Evolutionary conservation across 2,888 invertebrate genomes (phyloP).

Genomic region (Tiliacea citrago): DNA sequence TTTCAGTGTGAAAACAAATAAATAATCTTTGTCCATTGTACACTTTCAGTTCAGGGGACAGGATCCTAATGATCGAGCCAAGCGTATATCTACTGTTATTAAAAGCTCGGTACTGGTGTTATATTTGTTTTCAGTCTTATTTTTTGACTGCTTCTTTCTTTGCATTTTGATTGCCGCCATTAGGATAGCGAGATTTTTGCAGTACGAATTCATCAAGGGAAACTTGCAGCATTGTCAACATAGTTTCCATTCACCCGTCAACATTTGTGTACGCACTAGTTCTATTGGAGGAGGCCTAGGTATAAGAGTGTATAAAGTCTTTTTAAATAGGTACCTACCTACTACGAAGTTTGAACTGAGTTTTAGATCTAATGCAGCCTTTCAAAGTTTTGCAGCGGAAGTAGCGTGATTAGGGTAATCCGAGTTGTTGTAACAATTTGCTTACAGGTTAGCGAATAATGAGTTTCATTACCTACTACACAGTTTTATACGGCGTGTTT

Average conservation of each 20-base stretch:
- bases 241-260: not conserved
- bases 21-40: not conserved
- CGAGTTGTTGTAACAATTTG: constrained; percentile 55
- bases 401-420: constrained; percentile 62
- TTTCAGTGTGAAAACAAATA: not conserved
- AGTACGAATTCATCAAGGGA: not conserved
- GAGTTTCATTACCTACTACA: constrained; percentile 51
- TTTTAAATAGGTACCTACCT: not conserved
- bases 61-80: not conserved
- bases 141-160: not conserved
- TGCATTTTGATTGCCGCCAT: not conserved
- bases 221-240: not conserved
- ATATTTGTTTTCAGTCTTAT: not conserved
- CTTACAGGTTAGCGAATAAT: constrained; percentile 52
- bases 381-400: constrained; percentile 63
- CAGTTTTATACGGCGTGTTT: not conserved
- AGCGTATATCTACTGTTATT: not conserved
- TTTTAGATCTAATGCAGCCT: constrained; percentile 25
- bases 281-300: not conserved
- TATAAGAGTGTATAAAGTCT: not conserved
- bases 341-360: not conserved
- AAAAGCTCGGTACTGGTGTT: not conserved
- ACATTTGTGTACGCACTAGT: not conserved
- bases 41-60: not conserved
- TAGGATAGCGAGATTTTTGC: not conserved